These are phyloP conservation scores for crab-eating macaque (Macaca fascicularis) DNA, from an alignment of 2,113 vertebrate species.

Conservation along the genomic window T2T-MFA8v1.1 NC_088380.1:185213001-185213500, in stretches of 20 bases:
- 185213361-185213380: background rate
- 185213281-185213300: background rate
- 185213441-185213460: too few relatives aligned
- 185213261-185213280: background rate
- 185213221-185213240: background rate
- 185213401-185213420: background rate
- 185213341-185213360: background rate
- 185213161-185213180: background rate
- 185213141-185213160: background rate
- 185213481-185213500: too few relatives aligned
- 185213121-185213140: background rate
- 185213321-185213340: background rate
- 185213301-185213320: fast-evolving
- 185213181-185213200: background rate
- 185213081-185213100: background rate
- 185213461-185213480: too few relatives aligned
- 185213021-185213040: background rate
- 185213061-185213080: background rate
- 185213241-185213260: background rate
- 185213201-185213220: background rate
- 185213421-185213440: background rate
- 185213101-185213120: background rate
- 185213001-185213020: background rate
- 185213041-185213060: background rate
- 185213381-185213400: fast-evolving